Conservation (phyloP, 1,140 invertebrate genomes). For the Atta colombica region DNA sequence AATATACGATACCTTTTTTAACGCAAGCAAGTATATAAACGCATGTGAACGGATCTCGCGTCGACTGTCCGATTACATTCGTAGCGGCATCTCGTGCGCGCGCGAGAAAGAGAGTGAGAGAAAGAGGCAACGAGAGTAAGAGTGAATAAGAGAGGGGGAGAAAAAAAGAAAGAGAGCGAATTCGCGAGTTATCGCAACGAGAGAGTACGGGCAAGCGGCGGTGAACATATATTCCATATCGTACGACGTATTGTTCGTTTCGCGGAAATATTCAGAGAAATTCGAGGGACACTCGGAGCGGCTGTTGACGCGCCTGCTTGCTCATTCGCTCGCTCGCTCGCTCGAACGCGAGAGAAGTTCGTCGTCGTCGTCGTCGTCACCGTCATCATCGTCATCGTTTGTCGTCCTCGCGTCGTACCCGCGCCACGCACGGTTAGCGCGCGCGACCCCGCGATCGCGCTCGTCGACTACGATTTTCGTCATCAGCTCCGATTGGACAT, state of each 20-base stretch:
- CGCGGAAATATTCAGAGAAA: not conserved
- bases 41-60: constrained; percentile 72
- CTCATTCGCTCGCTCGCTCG: not conserved
- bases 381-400: not conserved
- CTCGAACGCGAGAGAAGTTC: not conserved
- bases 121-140: not conserved
- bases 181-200: constrained; percentile 61
- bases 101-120: not conserved
- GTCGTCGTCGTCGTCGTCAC: constrained; percentile 47
- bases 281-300: constrained; percentile 1
- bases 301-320: constrained; percentile 16
- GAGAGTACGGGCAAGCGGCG: constrained; percentile 30
- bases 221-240: constrained; percentile 47
- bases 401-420: constrained; percentile 24
- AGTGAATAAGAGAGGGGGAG: not conserved
- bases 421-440: constrained; percentile 29
- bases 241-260: constrained; percentile 39
- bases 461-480: constrained; percentile 3
- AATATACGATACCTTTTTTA: constrained; percentile 69
- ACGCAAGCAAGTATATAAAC: constrained; percentile 45
- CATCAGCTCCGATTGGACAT: constrained; percentile 7
- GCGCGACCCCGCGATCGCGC: constrained; percentile 15
- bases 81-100: constrained; percentile 15
- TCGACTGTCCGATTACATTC: constrained; percentile 61
- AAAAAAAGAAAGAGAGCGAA: constrained; percentile 18